Evolutionary conservation across 2,113 vertebrate species (phyloP).

Genomic region (Mungos mungo): DNA sequence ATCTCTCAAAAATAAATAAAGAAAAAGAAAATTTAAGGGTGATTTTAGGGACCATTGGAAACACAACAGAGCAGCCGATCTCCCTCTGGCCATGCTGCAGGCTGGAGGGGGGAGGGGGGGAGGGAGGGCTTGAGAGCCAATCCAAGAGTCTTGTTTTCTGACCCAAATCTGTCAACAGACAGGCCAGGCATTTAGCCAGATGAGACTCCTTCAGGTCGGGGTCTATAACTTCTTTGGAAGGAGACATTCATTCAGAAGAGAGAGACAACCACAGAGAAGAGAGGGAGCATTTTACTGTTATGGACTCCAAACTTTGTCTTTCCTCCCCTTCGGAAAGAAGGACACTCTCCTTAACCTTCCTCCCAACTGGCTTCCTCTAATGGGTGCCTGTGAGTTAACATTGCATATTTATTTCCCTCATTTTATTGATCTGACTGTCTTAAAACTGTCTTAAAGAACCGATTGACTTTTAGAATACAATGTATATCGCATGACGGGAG

Average conservation of each 20-base stretch:
- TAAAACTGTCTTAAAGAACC: neutral
- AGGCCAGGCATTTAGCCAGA: neutral
- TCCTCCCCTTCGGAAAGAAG: neutral
- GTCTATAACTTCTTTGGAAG: neutral
- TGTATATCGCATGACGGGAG: neutral
- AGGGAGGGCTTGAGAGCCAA: neutral
- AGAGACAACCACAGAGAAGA: neutral
- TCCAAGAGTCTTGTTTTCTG: neutral
- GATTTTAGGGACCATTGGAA: neutral
- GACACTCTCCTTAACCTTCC: neutral
- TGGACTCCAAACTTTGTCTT: neutral
- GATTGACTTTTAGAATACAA: neutral
- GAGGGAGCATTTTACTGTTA: neutral
- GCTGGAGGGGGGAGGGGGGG: no score
- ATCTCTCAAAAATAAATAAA: neutral
- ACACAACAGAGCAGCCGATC: neutral
- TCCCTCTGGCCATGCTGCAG: neutral
- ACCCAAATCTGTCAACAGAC: neutral
- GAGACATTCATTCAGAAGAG: neutral
- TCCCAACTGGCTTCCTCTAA: neutral
- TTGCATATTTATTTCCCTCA: neutral
- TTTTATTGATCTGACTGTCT: constrained; percentile 1
- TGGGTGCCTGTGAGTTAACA: neutral
- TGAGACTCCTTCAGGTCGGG: neutral
- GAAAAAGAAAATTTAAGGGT: neutral